Conservation (phyloP, 2,888 invertebrate species). For the Rhaphigaster nebulosa region DNA sequence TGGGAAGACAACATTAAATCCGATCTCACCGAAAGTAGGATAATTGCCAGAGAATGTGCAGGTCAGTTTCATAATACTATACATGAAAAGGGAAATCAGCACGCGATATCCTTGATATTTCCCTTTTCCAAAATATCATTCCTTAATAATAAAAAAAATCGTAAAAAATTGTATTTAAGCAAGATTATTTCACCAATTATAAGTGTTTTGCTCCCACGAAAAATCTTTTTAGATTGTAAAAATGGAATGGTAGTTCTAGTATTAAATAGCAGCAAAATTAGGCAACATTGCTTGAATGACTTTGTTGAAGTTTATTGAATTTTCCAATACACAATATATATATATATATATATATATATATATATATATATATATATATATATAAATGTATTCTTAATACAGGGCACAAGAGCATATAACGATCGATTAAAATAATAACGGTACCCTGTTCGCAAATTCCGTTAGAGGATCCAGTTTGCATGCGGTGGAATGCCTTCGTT, state of each 20-base stretch:
- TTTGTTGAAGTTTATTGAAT: too few species aligned
- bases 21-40: constrained; percentile 21
- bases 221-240: too few species aligned
- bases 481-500: constrained; percentile 6
- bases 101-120: not conserved
- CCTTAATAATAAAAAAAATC: not conserved
- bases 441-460: not conserved
- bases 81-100: constrained; percentile 2
- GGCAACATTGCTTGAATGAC: too few species aligned
- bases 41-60: not conserved
- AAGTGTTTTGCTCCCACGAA: too few species aligned
- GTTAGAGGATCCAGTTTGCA: constrained; percentile 13
- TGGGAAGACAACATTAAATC: constrained; percentile 33
- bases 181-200: too few species aligned
- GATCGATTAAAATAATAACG: constrained; percentile 17
- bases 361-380: too few species aligned
- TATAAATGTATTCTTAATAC: not conserved
- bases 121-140: not conserved
- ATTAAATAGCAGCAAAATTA: too few species aligned
- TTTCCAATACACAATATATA: too few species aligned
- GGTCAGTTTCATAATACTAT: constrained; percentile 15
- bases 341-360: too few species aligned
- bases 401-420: not conserved
- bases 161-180: too few species aligned
- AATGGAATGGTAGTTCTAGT: too few species aligned